Base-by-base conservation (phyloP, 2,888 invertebrate genomes). In the Meta bourneti region DNA sequence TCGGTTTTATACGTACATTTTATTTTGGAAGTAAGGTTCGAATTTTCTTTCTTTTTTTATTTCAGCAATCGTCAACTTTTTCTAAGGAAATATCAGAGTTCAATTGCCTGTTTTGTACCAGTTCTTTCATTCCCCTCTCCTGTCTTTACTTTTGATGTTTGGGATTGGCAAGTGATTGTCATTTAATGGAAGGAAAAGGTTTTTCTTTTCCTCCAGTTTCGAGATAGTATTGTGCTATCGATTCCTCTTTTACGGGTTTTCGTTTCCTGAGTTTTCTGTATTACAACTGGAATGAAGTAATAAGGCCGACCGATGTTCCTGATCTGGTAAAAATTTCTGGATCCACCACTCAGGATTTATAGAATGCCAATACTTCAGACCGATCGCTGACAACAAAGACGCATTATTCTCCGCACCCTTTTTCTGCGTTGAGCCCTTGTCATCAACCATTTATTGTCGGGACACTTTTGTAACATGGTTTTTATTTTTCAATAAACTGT, bases 161-260 rank as follows among this genome's bases (percentile, higher is more conserved):
- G 54, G 61, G 84, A 84, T 84, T 84, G 84, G 75, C 84, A 75
- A 54, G 75, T 84, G 84, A 84, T 74, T 84, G 84, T 75, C 84
- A 84, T 84, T 84, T 84, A 84, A 84, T 84, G 61, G 61, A 7
- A 9, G 80, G 7, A 69, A 70, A 51, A 81, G 48, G 52, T 2
- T 83, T 83, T 34, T 52, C 7, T 52, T 71, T 71, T 72, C 75
- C 4, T 34, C 34, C 74, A 52, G 6, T 83, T 72, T 52, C 51
- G n/a, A 34, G 19, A 34, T 82, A 34, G 70, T 52, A 61, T 54
- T 74, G 48, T 48, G 75, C 61, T n/a, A 84, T 84, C 84, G 84
- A 84, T 84, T 84, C 51, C 19, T 79, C 19, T 61, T 51, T 20
- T 51, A 54, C 6, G n/a, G 19, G 16, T 11, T 16, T 77, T 79